Base-by-base conservation (phyloP, 2,888 invertebrate genomes). In the Ypsolopha scabrella region DNA sequence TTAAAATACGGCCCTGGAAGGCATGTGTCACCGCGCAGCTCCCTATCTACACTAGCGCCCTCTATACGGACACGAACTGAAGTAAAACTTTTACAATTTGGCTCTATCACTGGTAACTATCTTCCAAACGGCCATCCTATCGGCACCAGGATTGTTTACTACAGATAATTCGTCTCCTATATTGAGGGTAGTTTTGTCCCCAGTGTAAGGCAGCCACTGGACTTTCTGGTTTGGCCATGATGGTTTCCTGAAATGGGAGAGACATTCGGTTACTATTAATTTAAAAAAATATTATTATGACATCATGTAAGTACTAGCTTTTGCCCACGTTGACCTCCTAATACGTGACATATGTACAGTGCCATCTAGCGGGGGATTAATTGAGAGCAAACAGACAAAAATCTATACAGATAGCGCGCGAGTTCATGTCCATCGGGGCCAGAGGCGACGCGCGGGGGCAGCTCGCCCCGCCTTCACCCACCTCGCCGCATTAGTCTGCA, bases 31-130 rank as follows among this genome's bases (percentile, higher is more conserved):
- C n/a, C n/a, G n/a, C n/a, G n/a, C n/a, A n/a, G n/a, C n/a, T n/a
- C n/a, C n/a, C 9, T 39, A 39, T 3, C 9, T n/a, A 2, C 39
- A 2, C 11, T 2, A 2, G n/a, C 9, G n/a, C 39, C n/a, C 35
- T 33, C 4, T 7, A 33, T n/a, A 10, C 24, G 24, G 9, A 7
- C 14, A 0, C 9, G 13, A 14, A 13, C 13, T 14, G 6, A 13
- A 13, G 9, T 44, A 13, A 11, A 35, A 11, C 11, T 13, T 41
- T 67, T 63, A 80, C 44, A 80, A 59, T 59, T 80, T 80, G 0
- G 68, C 65, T 37, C 60, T 59, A 34, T 70, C 67, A 0, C 62
- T n/a, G 6, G 9, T 35, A 8, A 41, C 11, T 6, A n/a, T 4
- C 33, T 49, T 53, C 54, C 54, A 54, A 34, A 54, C 44, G 8